phyloP scores from a whole-genome alignment of 2,888 invertebrate species.

The Monochamus alternatus region DNA sequence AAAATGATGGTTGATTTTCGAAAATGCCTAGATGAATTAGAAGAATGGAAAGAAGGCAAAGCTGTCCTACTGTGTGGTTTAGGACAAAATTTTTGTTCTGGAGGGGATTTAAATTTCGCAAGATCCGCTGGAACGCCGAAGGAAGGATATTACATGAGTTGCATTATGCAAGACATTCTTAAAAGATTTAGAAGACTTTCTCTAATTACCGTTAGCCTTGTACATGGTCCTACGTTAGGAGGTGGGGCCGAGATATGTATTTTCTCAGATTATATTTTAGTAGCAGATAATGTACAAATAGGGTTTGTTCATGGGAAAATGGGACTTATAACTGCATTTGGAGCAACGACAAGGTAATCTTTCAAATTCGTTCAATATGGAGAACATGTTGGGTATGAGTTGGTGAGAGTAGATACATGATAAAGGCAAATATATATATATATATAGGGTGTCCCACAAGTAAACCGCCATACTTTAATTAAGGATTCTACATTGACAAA shows the following conservation, averaged over 20 bases:
- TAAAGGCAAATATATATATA: no score
- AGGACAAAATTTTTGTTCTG: slow-evolving; percentile 64
- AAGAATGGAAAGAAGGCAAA: slow-evolving; percentile 64
- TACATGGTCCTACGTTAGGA: slow-evolving; percentile 63
- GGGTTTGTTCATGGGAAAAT: slow-evolving; percentile 66
- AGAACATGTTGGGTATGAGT: no score
- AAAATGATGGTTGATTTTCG: slow-evolving; percentile 65
- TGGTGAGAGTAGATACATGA: no score
- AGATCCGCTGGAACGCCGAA: slow-evolving; percentile 54
- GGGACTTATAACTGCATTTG: slow-evolving; percentile 66
- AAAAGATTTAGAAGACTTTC: slow-evolving; percentile 48
- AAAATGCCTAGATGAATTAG: slow-evolving; percentile 59
- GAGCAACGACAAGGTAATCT: slow-evolving; percentile 62
- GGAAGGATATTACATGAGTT: slow-evolving; percentile 61
- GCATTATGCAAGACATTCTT: slow-evolving; percentile 62
- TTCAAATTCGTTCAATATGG: neutral
- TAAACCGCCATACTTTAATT: no score
- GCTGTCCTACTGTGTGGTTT: slow-evolving; percentile 62
- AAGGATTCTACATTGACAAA: no score
- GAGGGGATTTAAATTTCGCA: slow-evolving; percentile 64
- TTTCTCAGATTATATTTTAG: slow-evolving; percentile 63
- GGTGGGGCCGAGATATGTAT: slow-evolving; percentile 64
- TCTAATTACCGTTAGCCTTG: slow-evolving; percentile 52
- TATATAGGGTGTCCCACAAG: no score
- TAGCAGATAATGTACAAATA: slow-evolving; percentile 60